Base-by-base conservation (phyloP, 2,797 vertebrate species). In the Sciurus vulgaris region DNA sequence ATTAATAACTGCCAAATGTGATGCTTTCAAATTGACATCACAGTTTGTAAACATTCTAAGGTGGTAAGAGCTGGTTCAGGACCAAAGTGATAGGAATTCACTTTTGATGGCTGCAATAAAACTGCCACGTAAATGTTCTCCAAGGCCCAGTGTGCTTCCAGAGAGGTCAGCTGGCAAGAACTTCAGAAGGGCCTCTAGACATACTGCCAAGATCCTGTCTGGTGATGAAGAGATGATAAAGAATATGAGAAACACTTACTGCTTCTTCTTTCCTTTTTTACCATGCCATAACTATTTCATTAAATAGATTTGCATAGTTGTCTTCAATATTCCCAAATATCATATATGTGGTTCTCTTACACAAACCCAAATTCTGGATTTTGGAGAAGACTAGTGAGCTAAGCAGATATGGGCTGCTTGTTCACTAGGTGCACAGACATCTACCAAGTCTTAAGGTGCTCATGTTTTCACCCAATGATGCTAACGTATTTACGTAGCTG, bases 281-380 rank as follows among this genome's bases (percentile, higher is more conserved):
- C 17, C 51, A 63, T 12, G 61, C 12, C 4, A 3, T 17, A 35
- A 44, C 72, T 44, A 82, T 73, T 79, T 88, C 63, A 92, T 61
- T n/a, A 83, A 88, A 73, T 0, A 87, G 28, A 70, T 81, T 28
- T 88, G 54, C 76, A 81, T 1, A 74, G 73, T 47, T 35, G 2
- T 81, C 86, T 84, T 88, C 49, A 11, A 85, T 18, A 84, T 38
- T 70, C 79, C 61, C 54, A 76, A 28, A 17, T 26, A 73, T 11
- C 67, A 65, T 11, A 38, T 11, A 56, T 6, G 44, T 38, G 41
- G 73, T 41, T 69, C 63, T 77, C 72, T 85, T 56, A 87, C 47
- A 79, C 44, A 93, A 65, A 86, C 72, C 33, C 20, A 56, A 56
- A 93, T 67, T 84, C 77, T 70, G 51, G 41, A 38, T 78, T 86